Evolutionary conservation across 2,888 invertebrate species (phyloP).

Genomic region (Xanthorhoe designata): DNA sequence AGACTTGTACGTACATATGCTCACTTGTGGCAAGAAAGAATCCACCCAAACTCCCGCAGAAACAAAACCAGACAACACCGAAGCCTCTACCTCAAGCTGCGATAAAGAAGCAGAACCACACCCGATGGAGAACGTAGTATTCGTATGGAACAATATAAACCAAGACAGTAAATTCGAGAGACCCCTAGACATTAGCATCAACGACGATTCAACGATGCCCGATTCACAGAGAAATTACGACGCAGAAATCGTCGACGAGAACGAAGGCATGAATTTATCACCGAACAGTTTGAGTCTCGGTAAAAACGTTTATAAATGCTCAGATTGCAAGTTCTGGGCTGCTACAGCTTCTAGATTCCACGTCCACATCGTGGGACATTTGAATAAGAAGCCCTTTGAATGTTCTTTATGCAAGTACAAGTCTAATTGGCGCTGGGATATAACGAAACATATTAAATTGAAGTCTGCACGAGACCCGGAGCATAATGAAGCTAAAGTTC

Average conservation of each 20-base stretch:
- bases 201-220: constrained; percentile 78
- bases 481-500: constrained; percentile 92
- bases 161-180: constrained; percentile 72
- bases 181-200: constrained; percentile 75
- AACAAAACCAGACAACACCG: constrained; percentile 63
- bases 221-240: constrained; percentile 69
- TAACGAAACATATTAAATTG: constrained; percentile 96
- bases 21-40: constrained; percentile 87
- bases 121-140: constrained; percentile 93
- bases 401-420: constrained; percentile 97
- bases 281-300: constrained; percentile 80
- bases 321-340: constrained; percentile 96
- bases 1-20: constrained; percentile 91
- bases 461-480: constrained; percentile 94
- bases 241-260: constrained; percentile 70
- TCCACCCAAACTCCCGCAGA: constrained; percentile 61
- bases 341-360: constrained; percentile 97
- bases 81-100: constrained; percentile 59
- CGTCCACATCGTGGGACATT: constrained; percentile 96
- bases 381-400: constrained; percentile 97
- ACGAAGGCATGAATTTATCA: constrained; percentile 87
- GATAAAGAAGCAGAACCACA: constrained; percentile 85
- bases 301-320: constrained; percentile 95
- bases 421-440: constrained; percentile 99
- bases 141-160: constrained; percentile 92